Conservation (phyloP, 2,797 vertebrate genomes). For the Melanotaenia boesemani region DNA sequence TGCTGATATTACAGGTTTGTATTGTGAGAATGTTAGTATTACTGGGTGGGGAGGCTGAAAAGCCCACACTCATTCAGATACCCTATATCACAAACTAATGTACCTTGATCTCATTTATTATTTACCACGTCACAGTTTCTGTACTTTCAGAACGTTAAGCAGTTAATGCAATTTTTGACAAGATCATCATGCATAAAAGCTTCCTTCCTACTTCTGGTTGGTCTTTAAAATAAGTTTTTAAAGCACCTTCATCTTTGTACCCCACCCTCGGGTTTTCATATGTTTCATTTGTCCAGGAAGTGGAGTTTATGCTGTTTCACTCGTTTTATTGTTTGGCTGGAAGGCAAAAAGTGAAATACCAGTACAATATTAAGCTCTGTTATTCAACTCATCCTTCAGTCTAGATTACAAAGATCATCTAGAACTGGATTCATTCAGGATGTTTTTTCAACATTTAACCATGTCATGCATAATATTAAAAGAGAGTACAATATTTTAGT, state of each 20-base stretch:
- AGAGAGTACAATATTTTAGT: no score
- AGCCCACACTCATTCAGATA: slow-evolving; percentile 3
- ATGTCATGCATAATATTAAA: no score
- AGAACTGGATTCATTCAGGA: background rate
- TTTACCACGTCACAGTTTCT: background rate
- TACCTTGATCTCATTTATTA: background rate
- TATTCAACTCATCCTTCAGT: background rate
- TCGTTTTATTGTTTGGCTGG: slow-evolving; percentile 4
- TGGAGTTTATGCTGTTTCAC: background rate
- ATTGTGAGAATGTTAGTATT: background rate
- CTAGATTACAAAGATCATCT: background rate
- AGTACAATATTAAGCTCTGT: background rate
- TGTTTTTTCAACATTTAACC: no score
- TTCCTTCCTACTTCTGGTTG: background rate
- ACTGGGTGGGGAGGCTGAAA: background rate
- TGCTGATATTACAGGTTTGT: background rate
- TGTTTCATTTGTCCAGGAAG: slow-evolving; percentile 16
- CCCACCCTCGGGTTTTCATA: slow-evolving; percentile 3
- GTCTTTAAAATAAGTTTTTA: background rate
- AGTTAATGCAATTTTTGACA: background rate
- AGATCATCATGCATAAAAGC: background rate
- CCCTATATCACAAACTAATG: background rate
- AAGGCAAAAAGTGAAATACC: background rate
- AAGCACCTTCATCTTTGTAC: background rate
- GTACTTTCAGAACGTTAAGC: background rate